Percentiles rank a stretch among this genome's conserved stretches.
Conservation (phyloP, 37 sponge, comb jelly and placozoan genomes). For the Beroe ovata region DNA sequence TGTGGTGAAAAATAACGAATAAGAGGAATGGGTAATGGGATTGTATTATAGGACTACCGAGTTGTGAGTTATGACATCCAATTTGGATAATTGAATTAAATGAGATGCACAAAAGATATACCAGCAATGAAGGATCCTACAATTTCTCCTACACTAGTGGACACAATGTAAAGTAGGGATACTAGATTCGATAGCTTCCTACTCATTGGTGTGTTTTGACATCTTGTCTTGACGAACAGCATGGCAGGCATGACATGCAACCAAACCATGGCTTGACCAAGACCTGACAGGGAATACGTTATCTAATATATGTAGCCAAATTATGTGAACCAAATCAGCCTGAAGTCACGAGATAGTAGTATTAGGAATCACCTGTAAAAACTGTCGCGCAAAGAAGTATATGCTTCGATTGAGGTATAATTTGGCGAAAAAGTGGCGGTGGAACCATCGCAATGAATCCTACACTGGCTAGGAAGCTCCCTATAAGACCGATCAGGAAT, state of each 20-base stretch:
- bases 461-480: background rate
- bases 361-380: too few relatives aligned
- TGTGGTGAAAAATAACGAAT: too few relatives aligned
- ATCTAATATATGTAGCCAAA: too few relatives aligned
- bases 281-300: background rate
- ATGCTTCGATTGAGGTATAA: background rate
- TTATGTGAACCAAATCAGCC: too few relatives aligned
- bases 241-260: constrained; percentile 25
- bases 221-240: constrained; percentile 47
- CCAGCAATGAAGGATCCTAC: constrained; percentile 32
- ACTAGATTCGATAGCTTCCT: constrained; percentile 6
- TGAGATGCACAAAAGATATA: too few relatives aligned
- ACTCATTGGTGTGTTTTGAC: background rate
- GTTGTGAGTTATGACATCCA: too few relatives aligned
- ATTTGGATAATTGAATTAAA: too few relatives aligned
- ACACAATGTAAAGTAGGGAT: constrained; percentile 44
- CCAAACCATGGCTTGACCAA: constrained; percentile 59
- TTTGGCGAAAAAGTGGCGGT: background rate
- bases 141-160: background rate
- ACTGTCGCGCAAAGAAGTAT: background rate
- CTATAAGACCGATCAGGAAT: constrained; percentile 7
- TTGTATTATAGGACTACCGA: too few relatives aligned
- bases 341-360: too few relatives aligned
- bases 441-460: constrained; percentile 31
- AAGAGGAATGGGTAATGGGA: too few relatives aligned